Conservation (phyloP, 2,113 vertebrate genomes). For the Vimba vimba region DNA sequence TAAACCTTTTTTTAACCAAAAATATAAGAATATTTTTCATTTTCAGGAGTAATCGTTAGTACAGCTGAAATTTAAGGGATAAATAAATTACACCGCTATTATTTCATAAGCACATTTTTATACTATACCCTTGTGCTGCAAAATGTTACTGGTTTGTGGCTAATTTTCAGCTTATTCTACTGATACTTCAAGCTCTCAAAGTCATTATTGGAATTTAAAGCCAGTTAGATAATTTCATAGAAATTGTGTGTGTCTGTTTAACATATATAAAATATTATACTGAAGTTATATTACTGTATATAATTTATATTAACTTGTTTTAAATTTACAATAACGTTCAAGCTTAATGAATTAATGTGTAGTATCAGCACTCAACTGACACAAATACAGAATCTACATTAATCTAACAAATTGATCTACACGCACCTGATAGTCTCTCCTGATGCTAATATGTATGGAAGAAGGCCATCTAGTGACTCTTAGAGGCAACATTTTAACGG, state of each 20-base stretch:
- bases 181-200: not conserved
- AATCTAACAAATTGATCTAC: not conserved
- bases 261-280: not conserved
- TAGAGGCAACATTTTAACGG: not conserved
- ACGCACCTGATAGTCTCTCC: not conserved
- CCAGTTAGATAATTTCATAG: not conserved
- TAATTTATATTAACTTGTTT: not conserved
- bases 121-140: too few species aligned
- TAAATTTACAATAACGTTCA: not conserved
- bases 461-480: slow-evolving; percentile 49
- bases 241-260: not conserved
- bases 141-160: not conserved
- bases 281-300: not conserved
- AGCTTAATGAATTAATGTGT: not conserved
- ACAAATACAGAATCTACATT: not conserved
- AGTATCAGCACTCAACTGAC: not conserved
- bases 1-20: too few species aligned
- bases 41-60: not conserved
- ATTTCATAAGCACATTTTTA: not conserved
- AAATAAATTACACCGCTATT: not conserved
- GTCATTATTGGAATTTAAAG: not conserved
- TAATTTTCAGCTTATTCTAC: not conserved
- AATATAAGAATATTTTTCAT: too few species aligned
- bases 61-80: not conserved
- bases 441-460: not conserved